Conservation (phyloP, 2,888 invertebrate species). For the Sphinx pinastri region DNA sequence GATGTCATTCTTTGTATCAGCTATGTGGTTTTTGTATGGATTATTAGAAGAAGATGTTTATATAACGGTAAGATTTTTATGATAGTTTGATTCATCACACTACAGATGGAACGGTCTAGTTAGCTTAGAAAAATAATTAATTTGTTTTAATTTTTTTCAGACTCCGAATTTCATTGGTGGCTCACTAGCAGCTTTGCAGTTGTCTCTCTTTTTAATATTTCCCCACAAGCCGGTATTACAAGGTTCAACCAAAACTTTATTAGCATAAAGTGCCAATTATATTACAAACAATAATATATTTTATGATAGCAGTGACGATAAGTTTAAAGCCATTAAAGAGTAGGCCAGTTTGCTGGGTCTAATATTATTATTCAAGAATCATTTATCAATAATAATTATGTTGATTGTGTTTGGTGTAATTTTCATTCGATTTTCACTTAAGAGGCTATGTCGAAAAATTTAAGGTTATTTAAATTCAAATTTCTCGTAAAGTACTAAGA, state of each 20-base stretch:
- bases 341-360: not conserved
- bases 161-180: slow-evolving; percentile 92
- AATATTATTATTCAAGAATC: no score
- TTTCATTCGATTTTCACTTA: no score
- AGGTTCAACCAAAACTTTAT: slow-evolving; percentile 48
- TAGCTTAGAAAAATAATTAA: not conserved
- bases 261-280: slow-evolving; percentile 43
- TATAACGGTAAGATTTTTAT: slow-evolving; percentile 85
- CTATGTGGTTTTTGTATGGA: slow-evolving; percentile 94
- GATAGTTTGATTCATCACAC: not conserved
- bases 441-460: no score
- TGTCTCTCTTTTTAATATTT: slow-evolving; percentile 90
- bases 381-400: no score
- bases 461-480: no score
- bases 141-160: slow-evolving; percentile 76
- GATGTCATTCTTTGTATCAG: slow-evolving; percentile 91
- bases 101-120: not conserved
- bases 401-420: no score
- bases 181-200: slow-evolving; percentile 88
- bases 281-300: not conserved
- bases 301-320: not conserved
- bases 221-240: slow-evolving; percentile 72
- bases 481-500: no score
- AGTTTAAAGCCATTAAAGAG: not conserved
- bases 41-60: slow-evolving; percentile 89